phyloP scores from a whole-genome alignment of 1,140 invertebrate species.

The Euura saliciscinereae region DNA sequence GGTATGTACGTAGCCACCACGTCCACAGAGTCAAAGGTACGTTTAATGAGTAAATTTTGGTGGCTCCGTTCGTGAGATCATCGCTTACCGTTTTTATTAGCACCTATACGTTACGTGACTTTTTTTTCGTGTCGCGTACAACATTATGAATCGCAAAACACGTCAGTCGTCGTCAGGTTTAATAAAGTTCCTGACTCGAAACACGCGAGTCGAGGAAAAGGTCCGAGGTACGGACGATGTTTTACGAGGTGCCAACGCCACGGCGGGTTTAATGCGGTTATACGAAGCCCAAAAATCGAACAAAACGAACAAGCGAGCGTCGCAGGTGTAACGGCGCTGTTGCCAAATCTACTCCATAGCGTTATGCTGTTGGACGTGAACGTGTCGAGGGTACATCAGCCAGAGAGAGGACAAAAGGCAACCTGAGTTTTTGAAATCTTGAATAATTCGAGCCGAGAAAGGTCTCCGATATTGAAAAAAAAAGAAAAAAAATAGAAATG shows the following conservation, averaged over 20 bases:
- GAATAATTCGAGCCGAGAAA: neutral
- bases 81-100: neutral
- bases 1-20: too few species aligned
- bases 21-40: too few species aligned
- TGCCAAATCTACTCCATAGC: conserved; percentile 27
- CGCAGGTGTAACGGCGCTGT: conserved; percentile 28
- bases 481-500: neutral
- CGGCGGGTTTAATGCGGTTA: conserved; percentile 14
- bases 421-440: neutral
- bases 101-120: neutral
- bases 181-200: neutral
- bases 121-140: neutral
- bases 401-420: neutral
- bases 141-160: too few species aligned
- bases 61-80: neutral
- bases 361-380: neutral
- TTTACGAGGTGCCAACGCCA: conserved; percentile 32
- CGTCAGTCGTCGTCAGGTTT: too few species aligned
- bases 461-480: neutral
- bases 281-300: conserved; percentile 16
- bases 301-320: conserved; percentile 13
- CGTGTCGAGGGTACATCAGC: neutral
- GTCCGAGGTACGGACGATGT: conserved; percentile 11
- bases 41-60: neutral
- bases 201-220: too few species aligned